Conservation (phyloP, 2,113 vertebrate genomes). For the Xenopus tropicalis region DNA sequence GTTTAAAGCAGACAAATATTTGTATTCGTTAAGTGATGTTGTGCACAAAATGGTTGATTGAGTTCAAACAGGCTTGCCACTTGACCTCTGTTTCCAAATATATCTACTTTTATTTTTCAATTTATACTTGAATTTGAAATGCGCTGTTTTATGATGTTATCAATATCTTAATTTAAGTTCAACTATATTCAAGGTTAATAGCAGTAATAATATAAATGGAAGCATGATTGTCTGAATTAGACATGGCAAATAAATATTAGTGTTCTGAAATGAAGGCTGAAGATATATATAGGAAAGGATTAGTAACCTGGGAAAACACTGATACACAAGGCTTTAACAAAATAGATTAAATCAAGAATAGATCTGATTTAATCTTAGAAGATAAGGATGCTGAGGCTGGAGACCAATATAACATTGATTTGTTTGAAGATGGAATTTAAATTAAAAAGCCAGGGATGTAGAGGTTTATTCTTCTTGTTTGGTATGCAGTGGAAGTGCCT, state of each 20-base stretch:
- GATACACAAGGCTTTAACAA: constrained; percentile 2
- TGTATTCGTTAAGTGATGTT: too few relatives aligned
- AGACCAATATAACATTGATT: constrained; percentile 1
- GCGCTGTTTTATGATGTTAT: not conserved
- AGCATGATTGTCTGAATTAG: not conserved
- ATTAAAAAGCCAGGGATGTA: not conserved
- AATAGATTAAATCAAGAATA: constrained; percentile 1
- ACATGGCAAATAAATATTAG: not conserved
- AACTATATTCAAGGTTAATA: not conserved
- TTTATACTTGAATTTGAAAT: too few relatives aligned
- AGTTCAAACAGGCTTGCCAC: too few relatives aligned
- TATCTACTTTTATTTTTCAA: too few relatives aligned
- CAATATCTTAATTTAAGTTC: not conserved
- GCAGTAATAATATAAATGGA: too few relatives aligned
- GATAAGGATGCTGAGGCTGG: not conserved
- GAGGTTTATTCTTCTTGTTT: not conserved
- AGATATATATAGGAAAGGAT: not conserved
- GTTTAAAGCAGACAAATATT: too few relatives aligned
- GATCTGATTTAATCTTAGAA: constrained; percentile 4
- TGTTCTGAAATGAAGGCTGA: not conserved
- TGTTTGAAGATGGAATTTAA: not conserved
- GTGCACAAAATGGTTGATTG: too few relatives aligned
- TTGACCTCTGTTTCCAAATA: too few relatives aligned
- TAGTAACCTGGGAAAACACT: constrained; percentile 4
- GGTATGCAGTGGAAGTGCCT: not conserved